phyloP scores from a whole-genome alignment of 1,140 invertebrate species.

The Drosophila subobscura region DNA sequence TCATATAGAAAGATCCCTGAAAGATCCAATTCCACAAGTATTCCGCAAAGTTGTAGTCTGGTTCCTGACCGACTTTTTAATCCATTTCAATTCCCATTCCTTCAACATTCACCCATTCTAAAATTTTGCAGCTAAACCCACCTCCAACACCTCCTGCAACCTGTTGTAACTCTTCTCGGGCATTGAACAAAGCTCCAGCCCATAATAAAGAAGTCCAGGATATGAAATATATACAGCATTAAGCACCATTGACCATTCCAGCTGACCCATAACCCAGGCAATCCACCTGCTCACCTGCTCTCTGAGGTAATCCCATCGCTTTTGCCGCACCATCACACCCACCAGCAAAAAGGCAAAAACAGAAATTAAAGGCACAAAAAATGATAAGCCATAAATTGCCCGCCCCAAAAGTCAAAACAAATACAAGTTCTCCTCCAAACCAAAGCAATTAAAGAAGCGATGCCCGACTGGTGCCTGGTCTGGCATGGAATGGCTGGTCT shows the following conservation, averaged over 20 bases:
- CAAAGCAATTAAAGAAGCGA: conserved; percentile 66
- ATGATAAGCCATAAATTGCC: conserved; percentile 66
- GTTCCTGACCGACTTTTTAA: no score
- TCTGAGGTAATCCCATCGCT: neutral
- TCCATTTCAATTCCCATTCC: neutral
- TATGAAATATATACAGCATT: neutral
- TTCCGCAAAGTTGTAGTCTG: no score
- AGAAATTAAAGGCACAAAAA: conserved; percentile 57
- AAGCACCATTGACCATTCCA: conserved; percentile 3
- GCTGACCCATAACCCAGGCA: conserved; percentile 47
- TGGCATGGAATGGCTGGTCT: neutral
- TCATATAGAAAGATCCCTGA: no score
- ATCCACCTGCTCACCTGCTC: conserved; percentile 18
- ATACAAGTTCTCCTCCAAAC: conserved; percentile 41
- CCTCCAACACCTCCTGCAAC: no score
- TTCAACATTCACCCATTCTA: neutral
- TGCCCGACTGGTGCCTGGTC: conserved; percentile 8
- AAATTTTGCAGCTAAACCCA: neutral
- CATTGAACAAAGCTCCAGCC: no score
- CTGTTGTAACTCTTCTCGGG: no score
- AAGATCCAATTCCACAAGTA: no score
- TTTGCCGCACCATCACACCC: conserved; percentile 25
- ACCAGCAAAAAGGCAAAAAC: conserved; percentile 25
- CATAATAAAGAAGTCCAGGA: neutral
- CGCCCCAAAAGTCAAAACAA: conserved; percentile 57